Percentiles rank a stretch among this genome's conserved stretches.
phyloP scores from a whole-genome alignment of 2,113 vertebrate species.

The Nerophis lumbriciformis region DNA sequence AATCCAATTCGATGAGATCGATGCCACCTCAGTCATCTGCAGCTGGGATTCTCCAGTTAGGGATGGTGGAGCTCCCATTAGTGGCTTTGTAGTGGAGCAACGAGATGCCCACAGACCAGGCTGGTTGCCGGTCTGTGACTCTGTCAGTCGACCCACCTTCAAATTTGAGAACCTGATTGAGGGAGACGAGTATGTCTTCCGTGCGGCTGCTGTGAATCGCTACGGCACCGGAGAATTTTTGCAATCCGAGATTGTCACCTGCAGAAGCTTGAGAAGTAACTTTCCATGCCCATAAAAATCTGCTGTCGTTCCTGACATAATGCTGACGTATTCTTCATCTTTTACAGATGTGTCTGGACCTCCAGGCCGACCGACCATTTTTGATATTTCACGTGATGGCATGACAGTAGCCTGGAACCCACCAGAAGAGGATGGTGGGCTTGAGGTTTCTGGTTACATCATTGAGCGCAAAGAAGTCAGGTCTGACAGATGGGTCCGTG shows the following conservation, averaged over 20 bases:
- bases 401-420: constrained; percentile 96
- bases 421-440: constrained; percentile 92
- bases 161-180: constrained; percentile 89
- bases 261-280: constrained; percentile 92
- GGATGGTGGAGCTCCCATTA: constrained; percentile 89
- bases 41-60: constrained; percentile 90
- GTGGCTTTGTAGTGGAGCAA: constrained; percentile 90
- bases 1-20: constrained; percentile 85
- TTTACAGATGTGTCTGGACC: constrained; percentile 84
- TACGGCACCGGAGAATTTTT: constrained; percentile 94
- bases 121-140: constrained; percentile 91
- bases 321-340: constrained; percentile 14
- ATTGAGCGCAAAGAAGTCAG: constrained; percentile 96
- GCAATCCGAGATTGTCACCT: constrained; percentile 89
- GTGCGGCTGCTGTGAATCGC: constrained; percentile 88
- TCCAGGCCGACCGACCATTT: constrained; percentile 85
- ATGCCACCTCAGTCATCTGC: constrained; percentile 83
- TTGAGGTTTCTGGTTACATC: constrained; percentile 91
- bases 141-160: constrained; percentile 86
- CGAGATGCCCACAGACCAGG: constrained; percentile 95
- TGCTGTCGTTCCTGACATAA: neutral
- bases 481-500: constrained; percentile 93
- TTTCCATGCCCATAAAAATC: neutral
- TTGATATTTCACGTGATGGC: constrained; percentile 91
- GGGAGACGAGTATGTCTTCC: constrained; percentile 93